Conservation (phyloP, 2,888 invertebrate genomes). For the Colletes collaris region DNA sequence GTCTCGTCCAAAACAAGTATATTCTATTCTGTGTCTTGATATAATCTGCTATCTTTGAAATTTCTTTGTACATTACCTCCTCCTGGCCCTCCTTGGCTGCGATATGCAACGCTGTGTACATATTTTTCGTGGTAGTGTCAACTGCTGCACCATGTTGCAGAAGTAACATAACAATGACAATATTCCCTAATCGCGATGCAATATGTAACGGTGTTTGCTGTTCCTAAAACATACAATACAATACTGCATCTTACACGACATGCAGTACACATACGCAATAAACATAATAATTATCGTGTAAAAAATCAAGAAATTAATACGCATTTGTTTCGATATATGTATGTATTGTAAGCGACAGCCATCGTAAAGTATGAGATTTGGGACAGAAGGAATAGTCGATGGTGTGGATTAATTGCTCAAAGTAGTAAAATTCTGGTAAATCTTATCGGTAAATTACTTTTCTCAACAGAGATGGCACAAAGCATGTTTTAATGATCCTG, state of each 20-base stretch:
- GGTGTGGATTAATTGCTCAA: no score
- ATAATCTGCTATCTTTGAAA: slow-evolving; percentile 78
- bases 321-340: not conserved
- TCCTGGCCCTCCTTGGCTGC: slow-evolving; percentile 96
- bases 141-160: slow-evolving; percentile 96
- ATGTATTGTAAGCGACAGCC: no score
- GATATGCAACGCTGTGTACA: slow-evolving; percentile 98
- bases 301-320: not conserved
- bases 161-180: slow-evolving; percentile 96
- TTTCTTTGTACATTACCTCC: slow-evolving; percentile 82
- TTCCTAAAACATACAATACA: slow-evolving; percentile 85
- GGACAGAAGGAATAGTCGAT: no score
- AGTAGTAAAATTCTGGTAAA: no score
- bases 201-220: slow-evolving; percentile 99
- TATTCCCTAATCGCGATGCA: slow-evolving; percentile 97
- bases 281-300: not conserved
- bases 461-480: no score
- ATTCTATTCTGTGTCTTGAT: slow-evolving; percentile 78
- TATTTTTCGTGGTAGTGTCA: slow-evolving; percentile 95
- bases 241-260: not conserved
- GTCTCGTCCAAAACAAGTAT: slow-evolving; percentile 80
- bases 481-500: no score
- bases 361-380: no score
- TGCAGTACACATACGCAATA: not conserved
- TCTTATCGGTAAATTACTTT: no score